Conservation (phyloP, 1,140 invertebrate genomes). For the Elymnias hypermnestra region DNA sequence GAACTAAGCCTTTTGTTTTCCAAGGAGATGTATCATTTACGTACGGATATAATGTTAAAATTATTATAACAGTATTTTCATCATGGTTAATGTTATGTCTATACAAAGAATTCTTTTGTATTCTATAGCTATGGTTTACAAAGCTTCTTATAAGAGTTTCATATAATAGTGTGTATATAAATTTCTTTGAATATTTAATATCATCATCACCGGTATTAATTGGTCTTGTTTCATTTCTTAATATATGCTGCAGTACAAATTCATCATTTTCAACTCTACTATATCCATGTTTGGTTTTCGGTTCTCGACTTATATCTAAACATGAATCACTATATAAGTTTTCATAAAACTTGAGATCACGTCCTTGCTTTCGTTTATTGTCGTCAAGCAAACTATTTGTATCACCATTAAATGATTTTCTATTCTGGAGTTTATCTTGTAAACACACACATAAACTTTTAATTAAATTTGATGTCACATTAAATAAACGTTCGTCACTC, state of each 20-base stretch:
- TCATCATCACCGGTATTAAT: slow-evolving; percentile 1
- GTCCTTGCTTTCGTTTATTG: slow-evolving; percentile 11
- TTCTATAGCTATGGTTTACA: slow-evolving; percentile 36
- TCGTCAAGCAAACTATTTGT: slow-evolving; percentile 16
- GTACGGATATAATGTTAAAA: slow-evolving; percentile 38
- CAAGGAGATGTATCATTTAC: background rate
- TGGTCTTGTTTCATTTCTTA: slow-evolving; percentile 17
- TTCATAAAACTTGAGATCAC: slow-evolving; percentile 33
- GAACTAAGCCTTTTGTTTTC: slow-evolving; percentile 8
- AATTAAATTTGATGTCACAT: slow-evolving; percentile 45
- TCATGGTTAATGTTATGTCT: slow-evolving; percentile 19
- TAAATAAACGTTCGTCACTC: slow-evolving; percentile 38
- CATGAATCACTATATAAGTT: slow-evolving; percentile 53
- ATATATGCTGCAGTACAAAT: slow-evolving; percentile 6
- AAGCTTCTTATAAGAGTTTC: slow-evolving; percentile 31
- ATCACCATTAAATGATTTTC: slow-evolving; percentile 22
- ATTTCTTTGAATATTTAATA: background rate
- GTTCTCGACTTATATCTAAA: slow-evolving; percentile 27
- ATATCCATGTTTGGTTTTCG: slow-evolving; percentile 1
- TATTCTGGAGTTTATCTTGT: slow-evolving; percentile 33
- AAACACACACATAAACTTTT: slow-evolving; percentile 54
- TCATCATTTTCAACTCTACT: slow-evolving; percentile 3
- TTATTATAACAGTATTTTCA: slow-evolving; percentile 40
- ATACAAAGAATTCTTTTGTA: slow-evolving; percentile 43
- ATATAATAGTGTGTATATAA: background rate